Base-by-base conservation (phyloP, 2,113 vertebrate species). In the Anseranas semipalmata region DNA sequence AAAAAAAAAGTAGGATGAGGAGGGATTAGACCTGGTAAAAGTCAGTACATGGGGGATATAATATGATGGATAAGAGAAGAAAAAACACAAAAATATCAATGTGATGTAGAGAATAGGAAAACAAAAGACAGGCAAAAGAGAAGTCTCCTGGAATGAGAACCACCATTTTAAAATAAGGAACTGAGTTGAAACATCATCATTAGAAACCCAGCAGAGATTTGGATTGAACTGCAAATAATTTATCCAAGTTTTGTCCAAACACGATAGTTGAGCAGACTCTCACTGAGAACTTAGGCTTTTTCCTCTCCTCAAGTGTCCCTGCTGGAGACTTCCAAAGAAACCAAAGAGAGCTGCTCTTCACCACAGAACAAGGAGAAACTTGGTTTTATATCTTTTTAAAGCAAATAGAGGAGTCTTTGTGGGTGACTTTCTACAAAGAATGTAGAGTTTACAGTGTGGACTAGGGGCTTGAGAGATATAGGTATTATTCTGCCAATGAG, bases 301-400 rank as follows among this genome's bases (percentile, higher is more conserved):
- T 85, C 32, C 50, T 58, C 20, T 66, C 33, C 63, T 66, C 2
- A 17, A 25, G 45, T 73, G 52, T 32, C 50, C 79, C 30, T 12
- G 2, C 37, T 55, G 46, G 52, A 77, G 28, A 37, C 19, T 83
- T 95, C 41, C 55, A 66, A 62, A 91, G 62, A 89, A 75, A 48
- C 2, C 25, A 53, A 91, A 53, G 50, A 63, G 58, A 77, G 18
- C 28, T 80, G n/a, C 7, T 62, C 4, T 66, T 35, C 48, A 37
- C 16, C 24, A 68, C 14, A 45, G 0, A 0, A 62, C 9, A 30
- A 25, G 33, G 13, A 22, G 14, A 72, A 32, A 6, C 53, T 73
- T 67, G 50, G 16, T 37, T 88, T 93, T 84, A 25, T 32, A 43
- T 9, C 41, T 24, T 43, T 63, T 30, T 46, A 74, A 79, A 86